Base-by-base conservation (phyloP, 2,888 invertebrate genomes). In the Philereme transversata region DNA sequence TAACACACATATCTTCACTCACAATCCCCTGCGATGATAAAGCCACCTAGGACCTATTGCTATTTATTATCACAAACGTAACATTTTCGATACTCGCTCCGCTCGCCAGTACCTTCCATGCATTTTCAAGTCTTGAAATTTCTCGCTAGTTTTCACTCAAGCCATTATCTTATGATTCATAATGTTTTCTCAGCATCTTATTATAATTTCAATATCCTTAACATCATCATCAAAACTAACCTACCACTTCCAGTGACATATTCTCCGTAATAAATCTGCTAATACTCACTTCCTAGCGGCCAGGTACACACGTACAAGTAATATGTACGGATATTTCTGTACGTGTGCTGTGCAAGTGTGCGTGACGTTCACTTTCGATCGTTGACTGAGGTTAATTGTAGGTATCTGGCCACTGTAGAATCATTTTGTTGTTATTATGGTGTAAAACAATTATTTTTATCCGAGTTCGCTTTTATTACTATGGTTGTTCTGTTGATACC, bases 351-450 rank as follows among this genome's bases (percentile, higher is more conserved):
- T 57, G 56, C 53, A 43, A 70, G 65, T 76, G 76, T 79, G 77
- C 66, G 74, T 55, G 51, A 77, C 87, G 79, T 86, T 87, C 87
- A 87, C 87, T 87, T 87, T 87, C 87, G 79, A 81, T 81, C 76
- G 70, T 73, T 78, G 72, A 77, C 75, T 76, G 56, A 66, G 66
- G 74, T 70, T 74, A 70, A 74, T 74, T 65, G 47, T 71, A 62
- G 64, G 22, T 22, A 22, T 22, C 62, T 71, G 67, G 69, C 61
- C 54, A 60, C 53, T 69, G 69, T 60, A 63, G 57, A 57, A 68
- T 44, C 33, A 35, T 46, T 46, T 46, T 34, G 34, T 11, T 56
- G 10, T 41, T 55, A 60, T 65, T 62, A 58, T 67, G 60, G 63
- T 63, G 66, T 71, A 64, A 70, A 64, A 68, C 65, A 57, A 62